Evolutionary conservation across 2,888 invertebrate species (phyloP), one percentile per base, ranked within the genome.

Genomic region (Panorpa germanica): DNA sequence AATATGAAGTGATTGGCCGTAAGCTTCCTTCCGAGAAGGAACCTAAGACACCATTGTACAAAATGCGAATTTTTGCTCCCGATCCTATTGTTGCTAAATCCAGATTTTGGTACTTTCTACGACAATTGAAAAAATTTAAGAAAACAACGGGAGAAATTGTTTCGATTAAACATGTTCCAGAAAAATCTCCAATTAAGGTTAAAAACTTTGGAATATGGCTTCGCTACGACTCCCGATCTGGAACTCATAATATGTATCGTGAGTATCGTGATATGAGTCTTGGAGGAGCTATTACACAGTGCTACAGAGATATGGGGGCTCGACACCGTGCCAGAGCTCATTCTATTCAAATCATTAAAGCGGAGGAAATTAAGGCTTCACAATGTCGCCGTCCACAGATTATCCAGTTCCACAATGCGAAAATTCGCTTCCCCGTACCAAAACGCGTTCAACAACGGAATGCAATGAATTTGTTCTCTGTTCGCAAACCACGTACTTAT

Each of bases 181-280:
- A 98, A 52, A 90, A 78, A 51, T 77, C 82, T 28, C 93, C 96
- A 5, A 65, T 76, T 19, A 83, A 81, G 54, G 90, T 99, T 44
- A 99, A 98, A 72, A 99, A 99, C 63, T 96, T 88, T 52, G 98
- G 96, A 38, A 90, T 99, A 50, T 99, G 96, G 96, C 63, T 99
- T 53, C 77, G 98, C 44, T 99, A 99, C 51, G 93, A 96, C 53
- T 98, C 96, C 2, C 73, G 98, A 35, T 95, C 93, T 7, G 98
- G 96, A 34, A 95, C 91, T 34, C 96, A 98, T 66, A 98, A 98
- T 67, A 98, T 98, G 98, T 98, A 98, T 77, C 72, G 93, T 40
- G 98, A 99, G 59, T 99, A 99, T 64, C 73, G 98, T 42, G 98
- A 98, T 58, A 62, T 95, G 44, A 82, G 86, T 35, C 83, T 91